phyloP scores from a whole-genome alignment of 2,113 vertebrate species.

The Plecotus auritus region DNA sequence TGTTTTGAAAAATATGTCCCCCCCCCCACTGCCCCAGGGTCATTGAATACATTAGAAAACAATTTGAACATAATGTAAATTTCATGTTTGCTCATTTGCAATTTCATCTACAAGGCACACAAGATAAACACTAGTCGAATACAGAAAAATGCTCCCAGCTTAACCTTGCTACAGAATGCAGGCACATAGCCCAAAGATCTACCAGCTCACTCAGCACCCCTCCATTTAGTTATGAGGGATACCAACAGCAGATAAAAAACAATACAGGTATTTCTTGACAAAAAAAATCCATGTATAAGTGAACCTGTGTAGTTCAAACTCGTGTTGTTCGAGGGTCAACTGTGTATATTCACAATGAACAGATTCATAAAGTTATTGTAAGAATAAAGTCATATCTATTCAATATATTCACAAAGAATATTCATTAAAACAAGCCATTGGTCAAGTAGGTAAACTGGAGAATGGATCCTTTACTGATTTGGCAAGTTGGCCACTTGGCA shows the following conservation, averaged over 20 bases:
- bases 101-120: background rate
- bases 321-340: background rate
- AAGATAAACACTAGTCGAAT: background rate
- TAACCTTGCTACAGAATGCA: background rate
- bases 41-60: background rate
- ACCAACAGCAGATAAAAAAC: background rate
- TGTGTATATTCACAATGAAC: background rate
- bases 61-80: background rate
- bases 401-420: background rate
- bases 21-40: too few species aligned
- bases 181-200: background rate
- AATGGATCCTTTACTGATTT: background rate
- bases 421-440: background rate
- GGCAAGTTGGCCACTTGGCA: background rate
- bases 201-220: background rate
- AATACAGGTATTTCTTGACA: background rate
- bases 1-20: background rate
- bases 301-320: background rate
- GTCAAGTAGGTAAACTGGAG: background rate
- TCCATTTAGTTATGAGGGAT: background rate
- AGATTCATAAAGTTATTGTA: background rate
- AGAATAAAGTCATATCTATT: background rate
- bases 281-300: background rate
- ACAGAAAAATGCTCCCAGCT: background rate
- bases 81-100: background rate